Conservation (phyloP, 2,888 invertebrate species). For the Cristatella mucedo region DNA sequence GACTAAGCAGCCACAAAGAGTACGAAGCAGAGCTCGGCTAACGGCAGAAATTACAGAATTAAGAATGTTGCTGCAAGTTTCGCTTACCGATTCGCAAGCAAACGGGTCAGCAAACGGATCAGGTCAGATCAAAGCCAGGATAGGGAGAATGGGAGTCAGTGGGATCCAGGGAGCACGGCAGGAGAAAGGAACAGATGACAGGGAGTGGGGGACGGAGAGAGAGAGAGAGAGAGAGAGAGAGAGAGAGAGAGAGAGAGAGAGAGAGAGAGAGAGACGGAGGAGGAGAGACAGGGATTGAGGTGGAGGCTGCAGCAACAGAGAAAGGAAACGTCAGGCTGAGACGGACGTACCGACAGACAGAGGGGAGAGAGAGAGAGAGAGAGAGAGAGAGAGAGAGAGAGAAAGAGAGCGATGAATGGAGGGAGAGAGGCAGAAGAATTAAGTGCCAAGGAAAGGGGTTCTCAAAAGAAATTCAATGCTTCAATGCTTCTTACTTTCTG, state of each 20-base stretch:
- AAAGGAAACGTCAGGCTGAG: background rate
- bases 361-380: slow-evolving; percentile 4
- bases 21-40: too few relatives aligned
- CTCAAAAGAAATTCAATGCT: too few relatives aligned
- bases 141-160: too few relatives aligned
- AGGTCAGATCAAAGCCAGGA: too few relatives aligned
- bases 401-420: background rate
- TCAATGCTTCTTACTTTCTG: too few relatives aligned
- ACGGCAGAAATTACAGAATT: too few relatives aligned
- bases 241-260: slow-evolving; percentile 6
- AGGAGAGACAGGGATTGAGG: background rate
- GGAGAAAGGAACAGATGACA: background rate
- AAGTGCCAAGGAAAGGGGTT: background rate
- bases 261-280: slow-evolving; percentile 4
- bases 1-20: too few relatives aligned
- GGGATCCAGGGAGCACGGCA: background rate
- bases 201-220: too few relatives aligned
- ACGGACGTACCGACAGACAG: background rate
- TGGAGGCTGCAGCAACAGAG: background rate
- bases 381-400: background rate
- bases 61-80: too few relatives aligned
- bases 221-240: background rate
- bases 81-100: too few relatives aligned
- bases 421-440: background rate
- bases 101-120: too few relatives aligned